Evolutionary conservation across 2,888 invertebrate genomes (phyloP), one percentile per base, ranked within the genome.

Genomic region (Panorpa germanica): DNA sequence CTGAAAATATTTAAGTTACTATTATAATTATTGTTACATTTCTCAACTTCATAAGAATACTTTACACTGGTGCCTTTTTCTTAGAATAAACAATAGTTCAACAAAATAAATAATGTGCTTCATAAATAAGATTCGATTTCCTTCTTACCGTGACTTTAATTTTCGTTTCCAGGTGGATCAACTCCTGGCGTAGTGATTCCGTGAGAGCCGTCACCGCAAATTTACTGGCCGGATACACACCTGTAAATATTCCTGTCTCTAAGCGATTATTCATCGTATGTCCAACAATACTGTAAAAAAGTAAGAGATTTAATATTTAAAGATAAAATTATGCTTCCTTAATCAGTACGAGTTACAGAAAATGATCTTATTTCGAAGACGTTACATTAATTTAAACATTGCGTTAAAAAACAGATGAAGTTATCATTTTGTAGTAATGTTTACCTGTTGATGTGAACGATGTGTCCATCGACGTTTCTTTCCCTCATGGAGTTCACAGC

Each of bases 401-500:
- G 28, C 23, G 17, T 25, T 32, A 28, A 28, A 28, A 28, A 28
- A 11, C 5, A 10, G 12, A 21, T 17, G 17, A n/a, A n/a, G n/a
- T n/a, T n/a, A n/a, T n/a, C n/a, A n/a, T n/a, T n/a, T n/a, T n/a
- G n/a, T n/a, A n/a, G 17, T 26, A 14, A 22, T 16, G 11, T 22
- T 39, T 41, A 65, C 69, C 57, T 63, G 28, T 59, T 59, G 2
- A 60, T 44, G 14, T 57, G 47, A 17, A 60, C 45, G 19, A 63
- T 53, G 34, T 56, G 52, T 0, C 63, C 63, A 23, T 49, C 44
- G 3, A 39, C 35, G 6, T 26, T 25, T 6, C 33, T 22, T 14
- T 31, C 28, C 27, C 39, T 38, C 40, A 41, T 39, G 4, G 36
- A 37, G 20, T 35, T 35, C 7, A 39, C 12, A n/a, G 36, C 35